These are phyloP conservation scores for Ornithoptera alexandrae DNA, from an alignment of 2,888 invertebrate species.

Conservation along the genomic window DNA sequence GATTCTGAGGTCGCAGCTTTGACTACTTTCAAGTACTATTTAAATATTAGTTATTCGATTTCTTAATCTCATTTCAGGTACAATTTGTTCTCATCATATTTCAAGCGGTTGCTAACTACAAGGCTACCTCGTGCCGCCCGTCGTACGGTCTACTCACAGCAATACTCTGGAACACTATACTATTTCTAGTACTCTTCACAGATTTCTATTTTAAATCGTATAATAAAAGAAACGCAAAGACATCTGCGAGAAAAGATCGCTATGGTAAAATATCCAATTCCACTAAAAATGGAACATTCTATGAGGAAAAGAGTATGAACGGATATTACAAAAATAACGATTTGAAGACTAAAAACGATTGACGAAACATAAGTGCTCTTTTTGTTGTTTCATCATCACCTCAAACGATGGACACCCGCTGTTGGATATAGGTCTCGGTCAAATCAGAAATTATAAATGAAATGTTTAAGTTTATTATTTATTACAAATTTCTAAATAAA, in stretches of 20 bases:
- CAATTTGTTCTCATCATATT: constrained; percentile 49
- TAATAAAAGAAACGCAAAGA: constrained; percentile 22
- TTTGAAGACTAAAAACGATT: no score
- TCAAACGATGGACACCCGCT: no score
- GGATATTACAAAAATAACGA: background rate
- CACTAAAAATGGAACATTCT: background rate
- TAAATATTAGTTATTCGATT: background rate
- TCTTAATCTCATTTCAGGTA: constrained; percentile 42
- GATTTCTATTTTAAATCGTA: constrained; percentile 47
- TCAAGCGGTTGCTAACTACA: constrained; percentile 41
- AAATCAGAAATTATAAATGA: no score
- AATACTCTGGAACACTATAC: constrained; percentile 36
- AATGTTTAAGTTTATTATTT: no score
- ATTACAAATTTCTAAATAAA: no score
- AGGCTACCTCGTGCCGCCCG: constrained; percentile 45
- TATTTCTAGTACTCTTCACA: constrained; percentile 51
- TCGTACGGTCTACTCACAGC: constrained; percentile 40
- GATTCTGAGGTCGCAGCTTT: background rate
- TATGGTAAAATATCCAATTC: background rate
- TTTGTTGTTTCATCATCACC: no score
- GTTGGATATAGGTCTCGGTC: no score
- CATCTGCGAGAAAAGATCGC: background rate
- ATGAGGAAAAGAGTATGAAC: background rate
- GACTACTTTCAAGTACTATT: background rate
- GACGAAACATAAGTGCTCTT: no score